Evolutionary conservation across 92 coral and sea anemone genomes (phyloP).

Genomic region (Muricea muricata): DNA sequence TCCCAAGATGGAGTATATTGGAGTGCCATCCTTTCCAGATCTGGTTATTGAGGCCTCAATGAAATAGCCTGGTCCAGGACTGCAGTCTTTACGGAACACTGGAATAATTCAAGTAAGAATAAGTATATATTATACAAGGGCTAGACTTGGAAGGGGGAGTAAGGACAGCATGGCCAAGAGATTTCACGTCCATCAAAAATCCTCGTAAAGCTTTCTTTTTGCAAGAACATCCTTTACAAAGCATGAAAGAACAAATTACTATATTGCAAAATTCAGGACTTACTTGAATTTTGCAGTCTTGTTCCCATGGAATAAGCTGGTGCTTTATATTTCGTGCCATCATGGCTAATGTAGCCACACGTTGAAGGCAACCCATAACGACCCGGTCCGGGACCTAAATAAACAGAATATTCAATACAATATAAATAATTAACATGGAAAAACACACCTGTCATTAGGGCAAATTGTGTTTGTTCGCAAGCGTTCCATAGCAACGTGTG

Average conservation of each 20-base stretch:
- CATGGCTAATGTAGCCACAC: slow-evolving; percentile 75
- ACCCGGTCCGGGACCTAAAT: slow-evolving; percentile 94
- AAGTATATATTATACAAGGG: neutral
- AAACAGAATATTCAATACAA: neutral
- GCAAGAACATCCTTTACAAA: no score
- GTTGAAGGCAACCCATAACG: slow-evolving; percentile 91
- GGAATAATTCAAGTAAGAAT: neutral
- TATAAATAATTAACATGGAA: neutral
- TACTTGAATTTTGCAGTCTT: slow-evolving; percentile 88
- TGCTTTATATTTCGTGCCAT: slow-evolving; percentile 73
- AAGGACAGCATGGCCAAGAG: no score
- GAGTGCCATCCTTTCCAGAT: slow-evolving; percentile 88
- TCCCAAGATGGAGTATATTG: slow-evolving; percentile 84
- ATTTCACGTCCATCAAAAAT: no score
- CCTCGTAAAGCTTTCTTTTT: neutral
- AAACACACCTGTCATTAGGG: slow-evolving; percentile 16
- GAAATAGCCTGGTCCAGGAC: slow-evolving; percentile 93
- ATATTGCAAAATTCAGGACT: no score
- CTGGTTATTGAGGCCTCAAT: slow-evolving; percentile 79
- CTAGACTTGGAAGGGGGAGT: no score
- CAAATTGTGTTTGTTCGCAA: slow-evolving; percentile 1
- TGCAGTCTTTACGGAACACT: slow-evolving; percentile 97
- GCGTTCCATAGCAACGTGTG: slow-evolving; percentile 11
- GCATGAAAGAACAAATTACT: no score
- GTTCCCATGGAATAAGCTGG: slow-evolving; percentile 92